Evolutionary conservation across 2,113 vertebrate genomes (phyloP).

Genomic region (Microtus pennsylvanicus): DNA sequence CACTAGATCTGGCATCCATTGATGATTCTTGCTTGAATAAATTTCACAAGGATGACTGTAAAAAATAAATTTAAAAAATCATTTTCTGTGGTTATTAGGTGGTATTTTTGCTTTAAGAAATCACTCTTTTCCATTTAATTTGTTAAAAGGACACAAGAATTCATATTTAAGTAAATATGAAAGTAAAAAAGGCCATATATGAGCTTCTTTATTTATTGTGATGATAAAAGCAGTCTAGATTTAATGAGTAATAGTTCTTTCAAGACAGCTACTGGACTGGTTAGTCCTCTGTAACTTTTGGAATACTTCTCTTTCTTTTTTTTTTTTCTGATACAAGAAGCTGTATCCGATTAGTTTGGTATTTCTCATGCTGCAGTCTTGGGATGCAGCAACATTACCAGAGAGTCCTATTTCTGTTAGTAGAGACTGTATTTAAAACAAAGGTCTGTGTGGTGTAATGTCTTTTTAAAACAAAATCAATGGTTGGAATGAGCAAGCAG

Average conservation of each 20-base stretch:
- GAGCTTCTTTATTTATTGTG: neutral
- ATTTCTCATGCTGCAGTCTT: neutral
- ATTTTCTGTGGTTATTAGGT: neutral
- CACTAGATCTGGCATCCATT: neutral
- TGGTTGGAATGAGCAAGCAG: neutral
- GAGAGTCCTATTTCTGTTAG: neutral
- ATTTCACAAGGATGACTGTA: neutral
- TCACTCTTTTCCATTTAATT: neutral
- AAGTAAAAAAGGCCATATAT: neutral
- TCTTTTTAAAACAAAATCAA: constrained; percentile 5
- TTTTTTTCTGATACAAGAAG: neutral
- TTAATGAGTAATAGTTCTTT: neutral
- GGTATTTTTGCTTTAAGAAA: neutral
- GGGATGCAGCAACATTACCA: constrained; percentile 3
- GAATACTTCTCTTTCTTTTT: neutral
- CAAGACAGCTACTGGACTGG: neutral
- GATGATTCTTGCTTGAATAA: neutral
- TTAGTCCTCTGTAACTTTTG: constrained; percentile 8
- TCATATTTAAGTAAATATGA: neutral
- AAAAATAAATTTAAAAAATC: neutral
- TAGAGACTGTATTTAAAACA: constrained; percentile 16
- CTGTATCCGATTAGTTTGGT: constrained; percentile 6
- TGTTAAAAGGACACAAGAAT: neutral
- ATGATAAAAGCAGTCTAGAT: neutral
- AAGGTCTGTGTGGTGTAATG: neutral